Base-by-base conservation (phyloP, 2,113 vertebrate genomes). In the Daubentonia madagascariensis region DNA sequence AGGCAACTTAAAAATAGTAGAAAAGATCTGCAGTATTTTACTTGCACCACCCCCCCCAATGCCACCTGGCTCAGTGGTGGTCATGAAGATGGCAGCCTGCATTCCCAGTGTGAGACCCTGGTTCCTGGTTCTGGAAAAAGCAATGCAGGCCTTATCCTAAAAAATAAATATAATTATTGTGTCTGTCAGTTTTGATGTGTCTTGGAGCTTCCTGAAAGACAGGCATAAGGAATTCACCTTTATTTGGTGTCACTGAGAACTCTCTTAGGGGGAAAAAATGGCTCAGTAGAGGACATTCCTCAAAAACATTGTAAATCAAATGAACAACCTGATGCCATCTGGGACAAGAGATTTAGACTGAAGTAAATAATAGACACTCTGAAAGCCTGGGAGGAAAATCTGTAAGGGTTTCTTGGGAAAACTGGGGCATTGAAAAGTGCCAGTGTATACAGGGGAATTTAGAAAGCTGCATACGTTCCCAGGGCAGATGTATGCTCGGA, bases 21-120 rank as follows among this genome's bases (percentile, higher is more conserved):
- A 45, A 61, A 63, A 63, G 8, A 16, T 83, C 43, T 61, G 80
- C 4, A 43, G 37, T 40, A 32, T 57, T 83, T 97, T 96, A 97
- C 95, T 97, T 91, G 86, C 78, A 68, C 96, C 72, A 90, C 93
- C 86, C 6, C 85, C 89, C 81, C 90, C 54, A 6, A 22, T 57
- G 54, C 20, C 54, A 57, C 18, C 18, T 89, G 91, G 91, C 93
- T 97, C 97, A 96, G 4, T 13, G 0, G 3, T 9, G 3, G 57
- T 45, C 40, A 20, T 84, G 28, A 84, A 63, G 25, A 28, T 28
- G 25, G 28, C 40, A 18, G 40, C 17, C 59, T 63, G 28, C 17
- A 45, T 45, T 73, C 40, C 40, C 70, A 43, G 3, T 43, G 25
- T 43, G 25, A 43, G 12, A 28, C 6, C 12, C 28, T 63, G 16